Base-by-base conservation (phyloP, 1,140 invertebrate genomes). In the Lithobius niger region DNA sequence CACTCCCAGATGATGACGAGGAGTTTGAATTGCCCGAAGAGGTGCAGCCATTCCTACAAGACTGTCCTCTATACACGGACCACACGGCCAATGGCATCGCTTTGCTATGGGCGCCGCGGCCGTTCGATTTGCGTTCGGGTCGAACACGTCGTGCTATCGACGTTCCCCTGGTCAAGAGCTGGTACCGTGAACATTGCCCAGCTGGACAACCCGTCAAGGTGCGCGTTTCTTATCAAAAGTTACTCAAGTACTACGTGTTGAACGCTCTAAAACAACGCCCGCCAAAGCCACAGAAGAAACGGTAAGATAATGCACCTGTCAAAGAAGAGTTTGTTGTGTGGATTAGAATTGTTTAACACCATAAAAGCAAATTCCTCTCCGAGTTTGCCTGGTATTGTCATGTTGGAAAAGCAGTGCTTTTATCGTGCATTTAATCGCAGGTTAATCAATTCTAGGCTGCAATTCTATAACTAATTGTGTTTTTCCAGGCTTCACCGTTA, bases 11-110 rank as follows among this genome's bases (percentile, higher is more conserved):
- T 52, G 93, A 97, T 63, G 88, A 95, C 64, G 90, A 94, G 71
- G 95, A 98, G 55, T 99, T 95, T 75, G 79, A 88, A 42, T 70
- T 99, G 1, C 86, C 91, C 0, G 88, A 91, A 63, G 82, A 83
- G 62, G 83, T 97, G 1, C 82, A 90, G 63, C 89, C 95, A 21
- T 91, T 99, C 63, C 72, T 99, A 49, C 84, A 88, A 69, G 93
- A 97, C 66, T 91, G 86, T 48, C 93, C 95, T 2, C 74, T 99
- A 10, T 99, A 98, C 65, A 94, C 92, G 0, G 95, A 99, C 67
- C 97, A 99, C 66, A 99, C 97, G 16, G 95, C 96, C 0, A 98
- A 99, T 77, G 97, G 97, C 6, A 98, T 99, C 66, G 84, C 95
- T 10, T 71, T 99, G n/a, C 67, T 99, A 2, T 99, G 95, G 95